Evolutionary conservation across 2,888 invertebrate genomes (phyloP).

Genomic region (Xestobium rufovillosum): DNA sequence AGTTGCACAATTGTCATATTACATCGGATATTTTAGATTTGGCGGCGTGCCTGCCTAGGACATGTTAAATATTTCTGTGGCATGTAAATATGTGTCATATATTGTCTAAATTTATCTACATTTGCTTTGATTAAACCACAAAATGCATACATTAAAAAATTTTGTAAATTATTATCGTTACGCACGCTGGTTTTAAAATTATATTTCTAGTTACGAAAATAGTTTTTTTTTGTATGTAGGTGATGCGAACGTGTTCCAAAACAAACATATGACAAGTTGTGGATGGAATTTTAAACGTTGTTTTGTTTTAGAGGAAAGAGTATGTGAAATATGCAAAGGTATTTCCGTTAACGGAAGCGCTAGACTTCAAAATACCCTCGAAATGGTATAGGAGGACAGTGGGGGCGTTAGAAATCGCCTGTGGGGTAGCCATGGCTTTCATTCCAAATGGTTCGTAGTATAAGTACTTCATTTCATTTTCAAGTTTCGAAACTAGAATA

Average conservation of each 20-base stretch:
- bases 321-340: constrained; percentile 96
- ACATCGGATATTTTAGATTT: constrained; percentile 33
- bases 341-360: constrained; percentile 71
- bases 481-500: too few relatives aligned
- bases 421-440: constrained; percentile 74
- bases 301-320: constrained; percentile 73
- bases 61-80: constrained; percentile 28
- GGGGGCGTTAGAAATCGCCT: constrained; percentile 76
- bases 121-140: too few relatives aligned
- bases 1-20: constrained; percentile 27
- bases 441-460: constrained; percentile 74
- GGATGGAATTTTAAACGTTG: too few relatives aligned
- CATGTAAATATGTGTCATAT: constrained; percentile 5
- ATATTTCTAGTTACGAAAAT: too few relatives aligned
- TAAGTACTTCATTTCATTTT: constrained; percentile 4
- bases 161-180: too few relatives aligned
- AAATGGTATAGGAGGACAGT: constrained; percentile 86
- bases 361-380: constrained; percentile 82
- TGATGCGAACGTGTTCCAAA: too few relatives aligned
- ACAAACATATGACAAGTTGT: too few relatives aligned
- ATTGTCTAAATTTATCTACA: too few relatives aligned
- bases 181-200: too few relatives aligned
- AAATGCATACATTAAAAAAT: too few relatives aligned
- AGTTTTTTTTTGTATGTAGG: too few relatives aligned
- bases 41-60: constrained; percentile 39